Evolutionary conservation across 2,797 vertebrate genomes (phyloP).

Genomic region (Squalus acanthias): DNA sequence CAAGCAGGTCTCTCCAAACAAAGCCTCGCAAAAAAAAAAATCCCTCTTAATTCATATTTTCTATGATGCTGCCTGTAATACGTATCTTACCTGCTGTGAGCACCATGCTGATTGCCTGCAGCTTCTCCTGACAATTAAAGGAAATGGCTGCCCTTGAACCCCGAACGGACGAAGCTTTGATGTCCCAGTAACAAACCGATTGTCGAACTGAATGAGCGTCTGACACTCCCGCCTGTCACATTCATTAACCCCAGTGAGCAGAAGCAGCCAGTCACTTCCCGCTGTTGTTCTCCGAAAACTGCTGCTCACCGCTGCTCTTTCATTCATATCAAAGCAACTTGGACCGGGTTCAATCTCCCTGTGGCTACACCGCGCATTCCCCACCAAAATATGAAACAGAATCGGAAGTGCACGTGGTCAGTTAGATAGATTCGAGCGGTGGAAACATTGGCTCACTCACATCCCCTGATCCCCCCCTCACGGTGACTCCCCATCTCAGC

Average conservation of each 20-base stretch:
- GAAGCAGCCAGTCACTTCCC: background rate
- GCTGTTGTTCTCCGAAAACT: background rate
- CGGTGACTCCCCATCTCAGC: background rate
- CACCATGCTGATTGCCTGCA: background rate
- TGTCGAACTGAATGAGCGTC: conserved; percentile 13
- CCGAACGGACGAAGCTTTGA: background rate
- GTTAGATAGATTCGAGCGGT: background rate
- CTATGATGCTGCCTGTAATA: background rate
- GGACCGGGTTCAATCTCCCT: background rate
- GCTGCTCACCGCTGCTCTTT: background rate
- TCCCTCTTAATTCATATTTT: background rate
- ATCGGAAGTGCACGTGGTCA: background rate
- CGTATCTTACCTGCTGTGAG: background rate
- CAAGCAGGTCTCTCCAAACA: background rate
- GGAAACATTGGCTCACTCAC: background rate
- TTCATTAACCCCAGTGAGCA: background rate
- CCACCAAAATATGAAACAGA: background rate
- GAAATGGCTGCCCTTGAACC: background rate
- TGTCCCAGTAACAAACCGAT: background rate
- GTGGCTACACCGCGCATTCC: background rate
- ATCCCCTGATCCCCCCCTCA: background rate
- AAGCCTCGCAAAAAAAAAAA: no score
- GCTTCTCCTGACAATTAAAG: background rate
- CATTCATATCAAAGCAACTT: conserved; percentile 8
- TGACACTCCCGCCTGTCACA: conserved; percentile 30